Conservation (phyloP, 2,113 vertebrate species). For the Sigmodon hispidus region DNA sequence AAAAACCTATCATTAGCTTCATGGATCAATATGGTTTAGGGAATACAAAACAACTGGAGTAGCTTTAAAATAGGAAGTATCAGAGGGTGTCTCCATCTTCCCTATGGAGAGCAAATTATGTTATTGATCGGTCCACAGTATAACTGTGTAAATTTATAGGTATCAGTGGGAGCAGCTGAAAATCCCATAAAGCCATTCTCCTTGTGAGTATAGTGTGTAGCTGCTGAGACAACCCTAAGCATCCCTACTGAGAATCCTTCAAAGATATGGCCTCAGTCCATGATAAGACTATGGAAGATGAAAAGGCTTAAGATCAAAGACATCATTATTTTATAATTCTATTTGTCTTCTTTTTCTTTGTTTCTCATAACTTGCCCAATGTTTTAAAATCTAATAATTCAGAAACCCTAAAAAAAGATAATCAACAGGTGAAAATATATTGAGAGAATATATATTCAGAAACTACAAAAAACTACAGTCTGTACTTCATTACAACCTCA, state of each 20-base stretch:
- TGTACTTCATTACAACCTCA: not conserved
- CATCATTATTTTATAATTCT: not conserved
- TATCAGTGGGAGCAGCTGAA: constrained; percentile 69
- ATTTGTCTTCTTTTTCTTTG: not conserved
- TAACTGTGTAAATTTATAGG: constrained; percentile 78
- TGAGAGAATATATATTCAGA: not conserved
- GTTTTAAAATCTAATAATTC: not conserved
- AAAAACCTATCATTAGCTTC: constrained; percentile 84
- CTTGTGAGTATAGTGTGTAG: not conserved
- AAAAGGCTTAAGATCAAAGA: not conserved
- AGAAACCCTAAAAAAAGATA: not conserved
- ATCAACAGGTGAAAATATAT: not conserved
- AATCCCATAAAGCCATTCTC: constrained; percentile 71
- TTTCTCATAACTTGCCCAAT: not conserved
- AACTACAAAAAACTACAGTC: not conserved
- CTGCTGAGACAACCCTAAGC: not conserved
- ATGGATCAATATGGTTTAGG: constrained; percentile 84
- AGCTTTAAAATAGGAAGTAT: constrained; percentile 86
- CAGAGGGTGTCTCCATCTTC: constrained; percentile 80
- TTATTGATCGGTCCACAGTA: constrained; percentile 80
- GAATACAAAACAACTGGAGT: constrained; percentile 83
- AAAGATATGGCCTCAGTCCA: not conserved
- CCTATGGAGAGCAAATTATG: constrained; percentile 80
- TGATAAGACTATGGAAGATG: not conserved
- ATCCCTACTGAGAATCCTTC: accelerated